Conservation (phyloP, 37 sponge, comb jelly and placozoan species). For the Axinella damicornis region DNA sequence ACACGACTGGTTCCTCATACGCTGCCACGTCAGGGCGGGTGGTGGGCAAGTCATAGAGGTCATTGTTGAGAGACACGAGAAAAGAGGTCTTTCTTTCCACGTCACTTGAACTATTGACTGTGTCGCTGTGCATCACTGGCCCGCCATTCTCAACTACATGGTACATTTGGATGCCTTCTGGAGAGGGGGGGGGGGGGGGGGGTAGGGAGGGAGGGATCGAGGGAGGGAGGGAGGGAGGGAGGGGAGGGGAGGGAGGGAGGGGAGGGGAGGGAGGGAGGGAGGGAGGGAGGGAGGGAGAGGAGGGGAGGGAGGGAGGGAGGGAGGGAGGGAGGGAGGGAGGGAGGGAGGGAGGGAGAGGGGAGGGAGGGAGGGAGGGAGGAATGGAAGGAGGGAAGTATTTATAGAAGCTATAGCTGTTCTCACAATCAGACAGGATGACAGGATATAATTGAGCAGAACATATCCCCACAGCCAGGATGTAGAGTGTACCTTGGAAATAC, state of each 20-base stretch:
- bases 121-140: background rate
- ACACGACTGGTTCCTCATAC: constrained; percentile 9
- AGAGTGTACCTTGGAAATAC: too few relatives aligned
- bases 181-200: constrained; percentile 6
- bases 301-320: background rate
- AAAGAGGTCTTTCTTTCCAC: constrained; percentile 29
- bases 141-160: background rate
- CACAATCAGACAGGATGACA: too few relatives aligned
- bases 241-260: background rate
- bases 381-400: background rate
- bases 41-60: background rate
- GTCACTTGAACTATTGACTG: background rate
- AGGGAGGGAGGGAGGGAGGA: background rate
- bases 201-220: background rate
- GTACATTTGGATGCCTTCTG: background rate
- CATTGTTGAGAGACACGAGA: background rate
- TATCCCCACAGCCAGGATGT: too few relatives aligned
- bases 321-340: background rate
- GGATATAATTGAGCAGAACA: too few relatives aligned
- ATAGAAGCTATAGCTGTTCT: too few relatives aligned
- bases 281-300: background rate
- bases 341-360: background rate
- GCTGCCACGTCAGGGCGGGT: background rate
- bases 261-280: background rate
- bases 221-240: background rate